phyloP scores from a whole-genome alignment of 2,797 vertebrate species.

The Acanthurus lineatus region DNA sequence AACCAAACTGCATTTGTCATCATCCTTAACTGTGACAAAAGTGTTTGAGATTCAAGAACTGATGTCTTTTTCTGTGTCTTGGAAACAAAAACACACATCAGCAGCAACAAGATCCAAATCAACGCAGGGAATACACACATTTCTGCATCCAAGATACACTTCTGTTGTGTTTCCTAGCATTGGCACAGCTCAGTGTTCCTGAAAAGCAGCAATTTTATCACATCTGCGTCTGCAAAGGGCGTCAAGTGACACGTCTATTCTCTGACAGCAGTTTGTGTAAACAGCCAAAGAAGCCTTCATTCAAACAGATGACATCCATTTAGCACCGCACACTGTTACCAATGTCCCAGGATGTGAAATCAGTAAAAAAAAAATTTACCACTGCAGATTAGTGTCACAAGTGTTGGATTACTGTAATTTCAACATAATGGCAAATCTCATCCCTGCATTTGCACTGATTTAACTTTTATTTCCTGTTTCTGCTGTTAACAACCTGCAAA shows the following conservation, averaged over 20 bases:
- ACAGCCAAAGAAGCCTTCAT: not conserved
- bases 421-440: not conserved
- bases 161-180: not conserved
- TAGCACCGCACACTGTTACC: not conserved
- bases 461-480: constrained; percentile 1
- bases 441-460: not conserved
- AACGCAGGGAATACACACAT: not conserved
- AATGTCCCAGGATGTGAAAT: constrained; percentile 14
- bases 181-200: not conserved
- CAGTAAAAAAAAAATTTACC: not conserved
- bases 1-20: not conserved
- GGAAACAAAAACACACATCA: not conserved
- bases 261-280: not conserved
- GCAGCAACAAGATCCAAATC: not conserved
- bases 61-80: not conserved
- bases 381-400: not conserved
- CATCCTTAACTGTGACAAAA: not conserved
- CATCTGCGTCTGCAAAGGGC: not conserved
- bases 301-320: constrained; percentile 8
- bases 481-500: constrained; percentile 15
- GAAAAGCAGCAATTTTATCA: constrained; percentile 1
- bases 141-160: not conserved
- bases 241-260: not conserved
- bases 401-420: constrained; percentile 26
- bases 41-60: not conserved